phyloP scores from a whole-genome alignment of 2,113 vertebrate genomes.

The Saccopteryx bilineata region DNA sequence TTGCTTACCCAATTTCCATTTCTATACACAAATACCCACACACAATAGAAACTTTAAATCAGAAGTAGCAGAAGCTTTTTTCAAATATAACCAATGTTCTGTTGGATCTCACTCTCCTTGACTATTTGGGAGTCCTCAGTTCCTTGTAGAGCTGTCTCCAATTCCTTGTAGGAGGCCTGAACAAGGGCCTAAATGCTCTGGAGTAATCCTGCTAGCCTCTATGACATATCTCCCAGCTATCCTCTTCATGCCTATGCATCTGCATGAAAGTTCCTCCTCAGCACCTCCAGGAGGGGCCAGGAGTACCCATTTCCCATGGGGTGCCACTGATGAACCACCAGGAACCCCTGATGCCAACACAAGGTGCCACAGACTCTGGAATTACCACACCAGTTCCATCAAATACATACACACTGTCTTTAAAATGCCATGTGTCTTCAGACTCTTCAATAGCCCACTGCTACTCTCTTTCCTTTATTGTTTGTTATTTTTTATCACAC shows the following conservation, averaged over 20 bases:
- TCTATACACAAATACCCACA: background rate
- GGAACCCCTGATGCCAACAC: background rate
- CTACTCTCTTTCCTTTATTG: background rate
- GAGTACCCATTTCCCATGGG: background rate
- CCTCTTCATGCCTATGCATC: background rate
- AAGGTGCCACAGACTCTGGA: background rate
- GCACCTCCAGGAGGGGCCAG: background rate
- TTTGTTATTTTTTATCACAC: background rate
- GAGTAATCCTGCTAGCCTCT: background rate
- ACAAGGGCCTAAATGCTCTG: background rate
- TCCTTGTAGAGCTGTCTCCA: background rate
- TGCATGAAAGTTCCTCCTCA: background rate
- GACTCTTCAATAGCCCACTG: background rate
- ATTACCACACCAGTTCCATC: background rate
- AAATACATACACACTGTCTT: background rate
- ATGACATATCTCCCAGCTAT: background rate
- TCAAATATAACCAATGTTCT: background rate
- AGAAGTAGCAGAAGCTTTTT: background rate
- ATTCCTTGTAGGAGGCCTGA: background rate
- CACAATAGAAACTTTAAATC: background rate
- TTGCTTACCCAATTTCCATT: conserved; percentile 5
- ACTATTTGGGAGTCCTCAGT: background rate
- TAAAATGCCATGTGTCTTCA: background rate
- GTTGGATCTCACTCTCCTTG: background rate
- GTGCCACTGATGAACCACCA: background rate